Evolutionary conservation across 2,797 vertebrate genomes (phyloP), one percentile per base, ranked within the genome.

Genomic region (Liparis tanakae): DNA sequence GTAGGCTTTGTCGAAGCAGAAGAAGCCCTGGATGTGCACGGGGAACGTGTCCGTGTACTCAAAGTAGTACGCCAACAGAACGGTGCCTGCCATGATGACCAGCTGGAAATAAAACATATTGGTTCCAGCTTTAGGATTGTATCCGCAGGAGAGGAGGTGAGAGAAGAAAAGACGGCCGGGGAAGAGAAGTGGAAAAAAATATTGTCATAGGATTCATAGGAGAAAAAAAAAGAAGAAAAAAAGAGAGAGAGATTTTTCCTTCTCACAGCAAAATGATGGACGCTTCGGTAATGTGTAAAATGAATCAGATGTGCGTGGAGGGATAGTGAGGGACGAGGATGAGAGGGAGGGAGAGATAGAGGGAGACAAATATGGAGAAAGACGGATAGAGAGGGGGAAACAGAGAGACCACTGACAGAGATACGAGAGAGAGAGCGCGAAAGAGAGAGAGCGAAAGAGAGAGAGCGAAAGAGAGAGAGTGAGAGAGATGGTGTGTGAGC

Each of bases 11-110:
- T 97, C 96, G 15, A 95, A 96, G 87, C 97, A 98, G 94, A 98
- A 98, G 93, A 98, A 98, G 50, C 96, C 97, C 84, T 97, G 96
- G 70, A 94, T 77, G 90, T 97, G 96, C 56, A 97, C 96, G 0
- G 96, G 95, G 91, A 98, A 97, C 2, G 96, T 97, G 91, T 97
- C 96, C 0, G 96, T 97, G 92, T 96, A 98, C 90, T 98, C 97
- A 86, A 98, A 95, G 93, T 97, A 96, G 92, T 98, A 98, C 1
- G 97, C 96, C 68, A 97, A 90, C 82, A 97, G 93, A 74, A 97
- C 94, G 2, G 95, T 96, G 34, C 95, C 94, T 36, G 96, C 96
- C 95, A 98, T 96, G 87, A 98, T 96, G 87, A 96, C 95, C 81
- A 96, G 91, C 96, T 98, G 94, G 85, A 94, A 93, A 90, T 92